Conservation (phyloP, 2,888 invertebrate species). For the Platynereis dumerilii region DNA sequence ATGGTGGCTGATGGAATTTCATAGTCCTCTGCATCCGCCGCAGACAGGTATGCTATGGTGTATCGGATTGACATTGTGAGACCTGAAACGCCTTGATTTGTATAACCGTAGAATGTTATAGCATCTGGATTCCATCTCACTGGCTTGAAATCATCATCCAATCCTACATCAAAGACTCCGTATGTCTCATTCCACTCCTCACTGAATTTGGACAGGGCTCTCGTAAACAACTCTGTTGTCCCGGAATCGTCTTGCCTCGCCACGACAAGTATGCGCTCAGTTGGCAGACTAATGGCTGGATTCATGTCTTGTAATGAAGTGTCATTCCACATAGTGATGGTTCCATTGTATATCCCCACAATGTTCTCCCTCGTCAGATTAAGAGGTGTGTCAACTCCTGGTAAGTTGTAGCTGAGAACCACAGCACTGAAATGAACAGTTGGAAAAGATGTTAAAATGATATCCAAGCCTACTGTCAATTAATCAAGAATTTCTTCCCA, state of each 20-base stretch:
- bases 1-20: conserved; percentile 38
- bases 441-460: no score
- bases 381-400: conserved; percentile 39
- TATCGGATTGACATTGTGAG: conserved; percentile 23
- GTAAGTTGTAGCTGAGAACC: conserved; percentile 48
- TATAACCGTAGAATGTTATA: conserved; percentile 18
- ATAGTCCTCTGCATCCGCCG: conserved; percentile 40
- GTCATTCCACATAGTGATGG: conserved; percentile 49
- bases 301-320: conserved; percentile 40
- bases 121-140: conserved; percentile 25
- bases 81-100: conserved; percentile 32
- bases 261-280: conserved; percentile 43
- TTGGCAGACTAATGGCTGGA: conserved; percentile 39
- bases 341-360: conserved; percentile 56
- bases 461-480: no score
- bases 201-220: conserved; percentile 45
- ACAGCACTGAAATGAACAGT: conserved; percentile 46
- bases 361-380: conserved; percentile 45
- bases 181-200: conserved; percentile 43
- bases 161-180: conserved; percentile 45
- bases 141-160: neutral
- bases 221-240: conserved; percentile 52
- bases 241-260: conserved; percentile 56
- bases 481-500: no score
- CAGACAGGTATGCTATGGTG: conserved; percentile 52